Base-by-base conservation (phyloP, 2,113 vertebrate genomes). In the Plestiodon gilberti region DNA sequence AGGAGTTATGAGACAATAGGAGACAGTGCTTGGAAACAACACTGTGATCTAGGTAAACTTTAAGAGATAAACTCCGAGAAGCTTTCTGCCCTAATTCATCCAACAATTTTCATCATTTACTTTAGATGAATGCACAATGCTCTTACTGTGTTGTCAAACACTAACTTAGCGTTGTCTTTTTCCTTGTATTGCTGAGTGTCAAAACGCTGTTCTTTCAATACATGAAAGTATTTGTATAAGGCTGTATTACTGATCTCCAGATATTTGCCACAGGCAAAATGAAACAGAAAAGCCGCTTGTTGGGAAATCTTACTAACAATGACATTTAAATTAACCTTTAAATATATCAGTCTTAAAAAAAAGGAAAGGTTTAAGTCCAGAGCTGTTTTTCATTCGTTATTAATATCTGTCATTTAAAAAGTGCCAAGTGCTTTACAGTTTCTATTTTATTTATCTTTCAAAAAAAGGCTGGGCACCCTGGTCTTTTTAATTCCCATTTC, bases 151-250 rank as follows among this genome's bases (percentile, higher is more conserved):
- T 89, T 92, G 89, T 90, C 84, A 94, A 93, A 95, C 94, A 94
- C 88, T 93, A 91, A 92, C 93, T 95, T 91, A 89, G 79, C 86
- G 82, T 86, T 73, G 35, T 73, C 90, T 90, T 92, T 89, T 92
- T 67, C 64, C 82, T 91, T 91, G 69, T 95, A 92, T 95, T 93
- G 96, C 82, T 73, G 86, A 95, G 93, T 96, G 95, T 97, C 96
- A 97, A 96, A 97, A 97, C 96, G 96, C 95, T 96, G 94, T 94
- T 95, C 93, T 95, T 96, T 93, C 89, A 96, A 94, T 96, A 95
- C 89, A 78, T 93, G 87, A 87, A 96, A 96, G 92, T 95, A 95
- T 96, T 95, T 95, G 94, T 94, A 94, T 92, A 95, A 89, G 92
- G 91, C 95, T 96, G 95, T 96, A 95, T 94, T 95, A 94, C 92